These are phyloP conservation scores for Setipinna tenuifilis DNA, from an alignment of 2,797 vertebrate genomes.

Conservation along the genomic window DNA sequence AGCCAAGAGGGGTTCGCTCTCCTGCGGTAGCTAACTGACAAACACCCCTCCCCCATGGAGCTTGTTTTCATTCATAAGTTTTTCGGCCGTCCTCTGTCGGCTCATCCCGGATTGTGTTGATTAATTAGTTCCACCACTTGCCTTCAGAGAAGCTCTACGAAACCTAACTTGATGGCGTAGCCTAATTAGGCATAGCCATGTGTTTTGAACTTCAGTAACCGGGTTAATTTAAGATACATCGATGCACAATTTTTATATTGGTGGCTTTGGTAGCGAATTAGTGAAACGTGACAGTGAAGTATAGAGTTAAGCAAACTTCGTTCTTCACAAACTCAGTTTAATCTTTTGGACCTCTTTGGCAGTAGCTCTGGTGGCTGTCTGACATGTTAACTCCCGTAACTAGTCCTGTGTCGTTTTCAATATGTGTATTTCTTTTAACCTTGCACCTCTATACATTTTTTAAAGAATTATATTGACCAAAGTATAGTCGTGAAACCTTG, in stretches of 20 bases:
- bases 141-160: conserved; percentile 62
- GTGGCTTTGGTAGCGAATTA: not conserved
- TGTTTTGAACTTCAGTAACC: not conserved
- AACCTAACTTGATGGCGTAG: conserved; percentile 6
- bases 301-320: not conserved
- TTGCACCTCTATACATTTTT: not conserved
- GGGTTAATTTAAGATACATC: not conserved
- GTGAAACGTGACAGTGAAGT: not conserved
- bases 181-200: not conserved
- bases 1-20: conserved; percentile 63
- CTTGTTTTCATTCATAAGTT: conserved; percentile 94
- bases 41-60: conserved; percentile 73
- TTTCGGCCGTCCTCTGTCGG: conserved; percentile 48
- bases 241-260: not conserved
- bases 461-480: not conserved
- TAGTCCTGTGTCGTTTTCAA: not conserved
- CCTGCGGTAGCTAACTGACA: conserved; percentile 66
- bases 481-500: not conserved
- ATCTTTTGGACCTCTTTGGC: not conserved
- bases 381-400: not conserved
- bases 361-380: not conserved
- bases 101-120: conserved; percentile 58
- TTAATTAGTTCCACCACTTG: conserved; percentile 54
- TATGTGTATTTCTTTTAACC: not conserved
- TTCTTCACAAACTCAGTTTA: not conserved